A percentile compares a stretch with the other conserved stretches of the same genome.
Conservation (phyloP, 2,797 vertebrate species). For the Coranthus polyacanthus region DNA sequence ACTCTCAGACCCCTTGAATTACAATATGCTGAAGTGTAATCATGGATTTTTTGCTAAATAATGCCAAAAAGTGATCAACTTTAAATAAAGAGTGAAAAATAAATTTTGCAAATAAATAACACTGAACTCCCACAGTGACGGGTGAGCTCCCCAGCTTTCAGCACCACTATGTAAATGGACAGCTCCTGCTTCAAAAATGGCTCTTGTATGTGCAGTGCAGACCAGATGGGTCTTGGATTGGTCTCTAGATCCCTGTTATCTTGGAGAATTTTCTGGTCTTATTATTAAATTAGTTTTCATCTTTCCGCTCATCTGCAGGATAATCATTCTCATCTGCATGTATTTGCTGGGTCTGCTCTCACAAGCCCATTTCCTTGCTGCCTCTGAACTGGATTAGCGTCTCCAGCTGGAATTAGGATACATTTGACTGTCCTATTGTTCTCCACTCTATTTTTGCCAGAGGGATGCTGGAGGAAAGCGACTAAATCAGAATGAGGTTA, state of each 20-base stretch:
- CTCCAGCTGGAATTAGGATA: conserved; percentile 78
- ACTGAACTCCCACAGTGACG: conserved; percentile 2
- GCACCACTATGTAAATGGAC: conserved; percentile 48
- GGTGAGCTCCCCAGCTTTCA: conserved; percentile 52
- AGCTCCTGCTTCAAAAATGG: conserved; percentile 52
- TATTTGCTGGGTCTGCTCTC: conserved; percentile 76
- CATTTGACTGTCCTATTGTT: conserved; percentile 75
- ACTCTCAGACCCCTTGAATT: no score
- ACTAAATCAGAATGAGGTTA: conserved; percentile 58
- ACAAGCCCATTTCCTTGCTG: conserved; percentile 77
- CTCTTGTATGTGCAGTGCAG: conserved; percentile 29
- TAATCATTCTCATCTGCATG: conserved; percentile 79
- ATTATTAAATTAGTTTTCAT: conserved; percentile 83
- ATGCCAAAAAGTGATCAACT: no score
- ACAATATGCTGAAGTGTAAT: no score
- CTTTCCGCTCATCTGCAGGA: conserved; percentile 79
- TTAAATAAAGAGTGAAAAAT: not conserved
- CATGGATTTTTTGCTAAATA: no score
- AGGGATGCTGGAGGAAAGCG: conserved; percentile 51
- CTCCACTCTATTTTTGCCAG: conserved; percentile 46
- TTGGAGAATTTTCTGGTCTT: conserved; percentile 79
- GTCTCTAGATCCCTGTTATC: conserved; percentile 79
- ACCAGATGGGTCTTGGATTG: conserved; percentile 77
- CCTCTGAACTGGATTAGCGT: conserved; percentile 80
- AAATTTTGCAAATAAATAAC: conserved; percentile 6